These are phyloP conservation scores for Eupeodes luniger DNA, from an alignment of 2,888 invertebrate species.

Conservation along the genomic window DNA sequence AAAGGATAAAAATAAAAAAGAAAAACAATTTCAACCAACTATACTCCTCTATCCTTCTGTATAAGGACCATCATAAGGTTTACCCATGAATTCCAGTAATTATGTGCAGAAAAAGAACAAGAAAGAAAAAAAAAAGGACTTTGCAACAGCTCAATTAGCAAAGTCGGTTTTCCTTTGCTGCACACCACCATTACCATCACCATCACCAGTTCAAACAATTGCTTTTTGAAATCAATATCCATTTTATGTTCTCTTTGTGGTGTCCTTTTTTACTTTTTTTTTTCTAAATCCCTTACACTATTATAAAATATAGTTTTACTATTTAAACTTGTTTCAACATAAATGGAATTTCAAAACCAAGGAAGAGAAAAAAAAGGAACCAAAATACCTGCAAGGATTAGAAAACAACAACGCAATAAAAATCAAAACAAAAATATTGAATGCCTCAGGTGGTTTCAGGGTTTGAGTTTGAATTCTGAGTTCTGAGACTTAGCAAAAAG, in stretches of 20 bases:
- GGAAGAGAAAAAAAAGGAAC: slow-evolving; percentile 14
- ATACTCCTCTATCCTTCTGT: not conserved
- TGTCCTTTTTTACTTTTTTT: slow-evolving; percentile 7
- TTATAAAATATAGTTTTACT: slow-evolving; percentile 2
- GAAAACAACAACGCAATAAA: slow-evolving; percentile 64
- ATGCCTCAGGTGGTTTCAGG: slow-evolving; percentile 61
- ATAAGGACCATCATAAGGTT: no score
- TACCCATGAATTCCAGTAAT: not conserved
- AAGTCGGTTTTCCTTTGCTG: slow-evolving; percentile 30
- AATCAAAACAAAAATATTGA: slow-evolving; percentile 30
- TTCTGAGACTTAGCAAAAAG: no score
- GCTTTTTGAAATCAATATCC: slow-evolving; percentile 28
- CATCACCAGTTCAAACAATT: not conserved
- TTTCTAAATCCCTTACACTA: not conserved
- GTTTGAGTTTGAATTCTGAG: not conserved
- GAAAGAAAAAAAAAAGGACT: not conserved
- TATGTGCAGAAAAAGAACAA: not conserved
- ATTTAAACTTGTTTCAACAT: not conserved
- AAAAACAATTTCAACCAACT: not conserved
- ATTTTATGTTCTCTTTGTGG: slow-evolving; percentile 11
- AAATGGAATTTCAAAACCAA: slow-evolving; percentile 36
- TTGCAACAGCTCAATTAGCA: slow-evolving; percentile 54
- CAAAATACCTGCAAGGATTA: slow-evolving; percentile 62
- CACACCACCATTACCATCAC: no score
- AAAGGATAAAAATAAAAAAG: not conserved